Evolutionary conservation across 2,888 invertebrate species (phyloP).

Genomic region (Miltochrista miniata): DNA sequence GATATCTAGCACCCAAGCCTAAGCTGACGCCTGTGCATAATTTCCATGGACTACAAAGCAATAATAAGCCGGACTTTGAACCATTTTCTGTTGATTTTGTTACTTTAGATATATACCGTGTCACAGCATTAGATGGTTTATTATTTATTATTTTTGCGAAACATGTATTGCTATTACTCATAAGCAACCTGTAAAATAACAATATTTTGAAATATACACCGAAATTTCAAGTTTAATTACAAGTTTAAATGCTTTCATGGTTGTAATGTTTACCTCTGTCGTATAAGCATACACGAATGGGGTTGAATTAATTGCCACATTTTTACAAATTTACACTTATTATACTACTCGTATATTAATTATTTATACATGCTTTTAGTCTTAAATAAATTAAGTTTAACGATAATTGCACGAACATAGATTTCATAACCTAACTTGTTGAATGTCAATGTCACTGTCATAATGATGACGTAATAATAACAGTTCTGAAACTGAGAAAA

Average conservation of each 20-base stretch:
- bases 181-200: slow-evolving; percentile 60
- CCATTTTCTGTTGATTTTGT: slow-evolving; percentile 54
- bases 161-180: slow-evolving; percentile 52
- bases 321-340: slow-evolving; percentile 29
- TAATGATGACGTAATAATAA: slow-evolving; percentile 26
- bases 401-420: slow-evolving; percentile 18
- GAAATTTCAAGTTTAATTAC: slow-evolving; percentile 17
- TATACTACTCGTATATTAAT: slow-evolving; percentile 9
- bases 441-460: slow-evolving; percentile 36
- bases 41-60: slow-evolving; percentile 73
- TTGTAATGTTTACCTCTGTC: slow-evolving; percentile 61
- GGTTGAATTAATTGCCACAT: slow-evolving; percentile 75
- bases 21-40: slow-evolving; percentile 73
- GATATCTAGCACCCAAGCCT: slow-evolving; percentile 61
- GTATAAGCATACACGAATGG: slow-evolving; percentile 56
- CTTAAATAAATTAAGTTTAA: slow-evolving; percentile 27
- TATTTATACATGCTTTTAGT: slow-evolving; percentile 47
- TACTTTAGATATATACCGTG: slow-evolving; percentile 57
- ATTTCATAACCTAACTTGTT: slow-evolving; percentile 25
- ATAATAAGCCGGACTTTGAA: slow-evolving; percentile 51
- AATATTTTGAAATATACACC: slow-evolving; percentile 1
- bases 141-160: slow-evolving; percentile 61
- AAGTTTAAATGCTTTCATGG: neutral
- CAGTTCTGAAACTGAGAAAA: slow-evolving; percentile 19
- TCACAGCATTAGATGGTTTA: slow-evolving; percentile 56